Conservation (phyloP, 2,888 invertebrate species). For the Coenonympha arcania region DNA sequence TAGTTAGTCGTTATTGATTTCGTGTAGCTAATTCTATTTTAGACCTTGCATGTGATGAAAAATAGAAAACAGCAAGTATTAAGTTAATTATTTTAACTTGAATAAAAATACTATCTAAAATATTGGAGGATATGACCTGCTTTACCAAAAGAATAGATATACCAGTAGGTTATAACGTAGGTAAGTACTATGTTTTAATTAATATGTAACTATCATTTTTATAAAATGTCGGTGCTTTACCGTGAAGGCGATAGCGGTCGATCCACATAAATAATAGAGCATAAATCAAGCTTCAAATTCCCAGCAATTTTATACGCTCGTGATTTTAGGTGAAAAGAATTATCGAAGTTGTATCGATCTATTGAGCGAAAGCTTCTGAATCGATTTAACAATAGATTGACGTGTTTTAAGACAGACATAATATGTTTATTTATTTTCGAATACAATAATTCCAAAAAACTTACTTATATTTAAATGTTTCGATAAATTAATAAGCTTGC, state of each 20-base stretch:
- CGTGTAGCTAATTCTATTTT: conserved; percentile 20
- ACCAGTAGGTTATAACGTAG: too few relatives aligned
- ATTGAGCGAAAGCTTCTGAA: conserved; percentile 17
- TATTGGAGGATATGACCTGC: too few relatives aligned
- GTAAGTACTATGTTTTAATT: background rate
- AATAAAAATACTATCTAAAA: too few relatives aligned
- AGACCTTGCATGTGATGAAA: conserved; percentile 20
- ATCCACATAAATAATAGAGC: conserved; percentile 38
- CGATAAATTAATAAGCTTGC: too few relatives aligned
- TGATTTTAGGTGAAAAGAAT: conserved; percentile 29
- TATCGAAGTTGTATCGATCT: conserved; percentile 19
- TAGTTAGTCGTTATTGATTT: conserved; percentile 21
- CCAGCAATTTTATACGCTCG: conserved; percentile 40
- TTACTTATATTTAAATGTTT: too few relatives aligned
- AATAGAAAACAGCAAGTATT: conserved; percentile 11
- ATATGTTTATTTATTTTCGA: background rate
- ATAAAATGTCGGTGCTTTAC: background rate
- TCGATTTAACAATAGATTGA: conserved; percentile 10
- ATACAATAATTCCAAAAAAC: too few relatives aligned
- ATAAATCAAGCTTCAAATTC: conserved; percentile 38
- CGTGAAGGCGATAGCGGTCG: conserved; percentile 35
- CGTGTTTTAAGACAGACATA: background rate
- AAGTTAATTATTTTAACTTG: too few relatives aligned
- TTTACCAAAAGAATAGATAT: too few relatives aligned
- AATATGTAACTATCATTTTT: background rate